Evolutionary conservation across 1,140 invertebrate genomes (phyloP).

Genomic region (Plodia interpunctella): DNA sequence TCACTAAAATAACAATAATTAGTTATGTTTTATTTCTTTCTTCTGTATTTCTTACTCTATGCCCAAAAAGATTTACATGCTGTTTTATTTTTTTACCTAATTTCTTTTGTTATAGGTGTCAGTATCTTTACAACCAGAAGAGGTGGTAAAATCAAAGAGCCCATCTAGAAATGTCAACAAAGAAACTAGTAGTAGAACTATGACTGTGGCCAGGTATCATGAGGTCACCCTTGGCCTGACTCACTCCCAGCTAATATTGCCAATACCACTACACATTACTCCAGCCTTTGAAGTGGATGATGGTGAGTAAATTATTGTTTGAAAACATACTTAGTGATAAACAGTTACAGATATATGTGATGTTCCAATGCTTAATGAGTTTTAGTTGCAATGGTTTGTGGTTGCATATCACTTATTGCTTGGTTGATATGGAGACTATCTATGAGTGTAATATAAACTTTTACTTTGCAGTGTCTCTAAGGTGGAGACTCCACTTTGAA

Average conservation of each 20-base stretch:
- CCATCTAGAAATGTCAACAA: conserved; percentile 62
- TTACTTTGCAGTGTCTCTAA: conserved; percentile 83
- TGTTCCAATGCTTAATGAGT: no score
- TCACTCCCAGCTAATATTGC: conserved; percentile 93
- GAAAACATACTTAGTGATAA: no score
- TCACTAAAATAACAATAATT: no score
- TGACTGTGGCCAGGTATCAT: conserved; percentile 87
- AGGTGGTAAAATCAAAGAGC: conserved; percentile 79
- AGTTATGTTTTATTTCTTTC: no score
- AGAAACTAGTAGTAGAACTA: conserved; percentile 58
- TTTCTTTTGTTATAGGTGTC: conserved; percentile 79
- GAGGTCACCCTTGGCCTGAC: conserved; percentile 93
- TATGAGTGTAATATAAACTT: conserved; percentile 12
- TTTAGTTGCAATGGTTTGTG: no score
- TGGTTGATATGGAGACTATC: no score
- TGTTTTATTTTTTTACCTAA: no score
- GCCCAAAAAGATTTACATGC: no score
- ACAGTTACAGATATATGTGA: no score
- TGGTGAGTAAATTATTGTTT: conserved; percentile 77
- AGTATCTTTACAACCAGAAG: conserved; percentile 94
- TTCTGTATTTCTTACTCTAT: no score
- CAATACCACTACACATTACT: conserved; percentile 95
- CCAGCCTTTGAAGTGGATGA: conserved; percentile 93
- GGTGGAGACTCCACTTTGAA: conserved; percentile 97
- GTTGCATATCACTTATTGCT: no score